Base-by-base conservation (phyloP, 2,888 invertebrate genomes). In the Leptopterna dolabrata region DNA sequence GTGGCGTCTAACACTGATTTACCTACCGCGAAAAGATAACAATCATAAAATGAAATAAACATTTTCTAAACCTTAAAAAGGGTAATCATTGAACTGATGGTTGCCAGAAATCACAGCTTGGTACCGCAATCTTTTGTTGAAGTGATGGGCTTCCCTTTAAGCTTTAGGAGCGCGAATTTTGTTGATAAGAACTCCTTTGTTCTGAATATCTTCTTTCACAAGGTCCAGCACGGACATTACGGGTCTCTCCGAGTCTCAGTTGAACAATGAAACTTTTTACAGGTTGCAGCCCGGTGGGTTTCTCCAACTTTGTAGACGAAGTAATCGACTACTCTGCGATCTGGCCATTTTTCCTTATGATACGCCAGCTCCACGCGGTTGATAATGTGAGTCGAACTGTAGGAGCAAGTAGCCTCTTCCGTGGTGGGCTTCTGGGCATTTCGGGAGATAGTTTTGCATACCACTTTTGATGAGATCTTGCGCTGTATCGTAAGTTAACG, bases 311-410 rank as follows among this genome's bases (percentile, higher is more conserved):
- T 36, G 19, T 43, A 78, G 27, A 76, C 24, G 30, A 63, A 76
- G 6, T 1, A 24, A 11, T 87, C 87, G 6, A 76, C 9, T 0
- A 43, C 45, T 13, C 0, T 19, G 0, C 78, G 55, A 19, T 76
- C 43, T 0, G 47, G 16, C 29, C 87, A 87, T 11, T n/a, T 2
- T 16, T 84, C 27, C 24, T 63, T 29, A 19, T 87, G 87, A 0
- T 0, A 45, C 87, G 27, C 43, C 43, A 70, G 24, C 24, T 88
- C 88, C 2, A 73, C 47, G 11, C 71, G 0, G 45, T 85, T 85
- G 19, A 85, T 16, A 3, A 88, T n/a, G 70, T 88, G 88, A 13
- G 85, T 85, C 9, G 78, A 19, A 47, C 85, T 88, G 36, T 63
- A 85, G 3, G 88, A 85, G 14, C 88, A 88, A 9, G 47, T 24